These are phyloP conservation scores for Cryptotermes secundus DNA, from an alignment of 1,140 invertebrate genomes.

Conservation along the genomic window DNA sequence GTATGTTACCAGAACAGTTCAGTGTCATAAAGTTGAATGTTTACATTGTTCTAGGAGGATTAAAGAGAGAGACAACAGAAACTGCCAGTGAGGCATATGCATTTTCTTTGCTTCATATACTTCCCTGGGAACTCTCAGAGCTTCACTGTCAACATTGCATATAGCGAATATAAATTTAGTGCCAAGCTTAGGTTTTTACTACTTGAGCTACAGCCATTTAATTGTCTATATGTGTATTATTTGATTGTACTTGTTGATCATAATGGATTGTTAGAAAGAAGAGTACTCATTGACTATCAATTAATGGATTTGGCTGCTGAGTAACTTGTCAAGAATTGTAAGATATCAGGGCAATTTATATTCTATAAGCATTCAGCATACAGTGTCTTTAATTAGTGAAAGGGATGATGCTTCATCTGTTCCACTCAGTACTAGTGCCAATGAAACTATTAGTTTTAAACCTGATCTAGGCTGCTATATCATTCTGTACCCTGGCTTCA, in stretches of 20 bases:
- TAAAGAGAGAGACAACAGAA: too few relatives aligned
- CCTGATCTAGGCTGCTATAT: background rate
- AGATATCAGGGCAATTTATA: background rate
- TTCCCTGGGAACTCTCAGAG: background rate
- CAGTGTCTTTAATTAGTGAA: background rate
- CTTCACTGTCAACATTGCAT: constrained; percentile 6
- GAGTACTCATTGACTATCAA: background rate
- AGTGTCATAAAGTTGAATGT: too few relatives aligned
- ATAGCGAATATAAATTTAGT: background rate
- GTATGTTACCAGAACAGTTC: too few relatives aligned
- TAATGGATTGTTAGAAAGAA: background rate
- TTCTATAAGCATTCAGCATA: background rate
- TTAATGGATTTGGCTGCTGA: background rate
- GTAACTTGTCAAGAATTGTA: background rate
- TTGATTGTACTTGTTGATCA: background rate
- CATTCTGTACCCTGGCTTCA: background rate
- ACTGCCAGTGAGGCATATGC: too few relatives aligned
- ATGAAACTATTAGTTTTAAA: background rate
- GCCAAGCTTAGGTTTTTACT: background rate
- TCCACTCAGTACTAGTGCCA: too few relatives aligned
- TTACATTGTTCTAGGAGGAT: too few relatives aligned
- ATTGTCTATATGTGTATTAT: background rate
- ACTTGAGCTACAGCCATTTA: background rate
- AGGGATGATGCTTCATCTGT: too few relatives aligned
- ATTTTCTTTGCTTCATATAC: background rate